Base-by-base conservation (phyloP, 2,797 vertebrate genomes). In the Orientallactaga sibirica region DNA sequence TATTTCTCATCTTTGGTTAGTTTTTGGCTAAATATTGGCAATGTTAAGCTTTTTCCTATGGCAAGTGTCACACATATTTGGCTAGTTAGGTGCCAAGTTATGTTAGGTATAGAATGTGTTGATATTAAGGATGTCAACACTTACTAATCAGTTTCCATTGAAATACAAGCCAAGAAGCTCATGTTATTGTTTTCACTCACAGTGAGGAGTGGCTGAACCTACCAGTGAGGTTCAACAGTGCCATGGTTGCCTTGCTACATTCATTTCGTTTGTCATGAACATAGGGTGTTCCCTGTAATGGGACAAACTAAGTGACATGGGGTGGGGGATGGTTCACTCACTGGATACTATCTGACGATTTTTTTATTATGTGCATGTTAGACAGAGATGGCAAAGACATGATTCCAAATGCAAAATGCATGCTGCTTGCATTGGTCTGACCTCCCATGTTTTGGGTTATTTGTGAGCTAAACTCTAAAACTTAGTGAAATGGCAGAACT, bases 391-490 rank as follows among this genome's bases (percentile, higher is more conserved):
- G 74, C 61, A 92, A 15, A 48, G 86, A 82, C 78, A 77, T 25
- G 66, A 76, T 16, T 33, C 79, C 75, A 92, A 79, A 68, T 43
- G 33, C 33, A 37, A 37, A 37, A 37, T 37, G 37, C 19, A 71
- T 27, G 20, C 12, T 70, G 25, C 22, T 75, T n/a, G 66, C 22
- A 10, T 27, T 88, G 33, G 37, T 71, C 86, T 25, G 66, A 10
- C 12, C 8, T n/a, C 33, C 73, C 43, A 5, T 29, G 29, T 71
- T 76, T 70, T 70, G 55, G 2, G 16, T 70, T 96, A 95, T 24
- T 77, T 95, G 71, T 90, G 55, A 37, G 10, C 81, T 78, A 91
- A 75, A 90, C 86, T 88, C 88, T 94, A 96, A 97, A 93, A 20
- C 3, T 83, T 95, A 96, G 64, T 37, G 33, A 62, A 94, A 67